A percentile compares a stretch with the other conserved stretches of the same genome.
Conservation (phyloP, 2,888 invertebrate species). For the Zhengitettix transpicula region DNA sequence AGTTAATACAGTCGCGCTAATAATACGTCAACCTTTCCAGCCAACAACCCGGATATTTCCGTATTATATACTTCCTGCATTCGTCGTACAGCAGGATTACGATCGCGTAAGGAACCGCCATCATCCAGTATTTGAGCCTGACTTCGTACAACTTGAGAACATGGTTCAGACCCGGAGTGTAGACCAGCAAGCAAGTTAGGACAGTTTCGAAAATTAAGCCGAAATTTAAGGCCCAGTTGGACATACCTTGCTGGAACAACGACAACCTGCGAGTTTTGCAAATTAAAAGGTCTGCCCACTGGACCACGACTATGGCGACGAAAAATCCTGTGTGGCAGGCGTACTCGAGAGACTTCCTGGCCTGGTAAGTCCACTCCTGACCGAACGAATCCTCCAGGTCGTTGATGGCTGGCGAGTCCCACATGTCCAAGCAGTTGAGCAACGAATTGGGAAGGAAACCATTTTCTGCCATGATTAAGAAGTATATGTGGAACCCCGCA, state of each 20-base stretch:
- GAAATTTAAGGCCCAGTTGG: conserved; percentile 5
- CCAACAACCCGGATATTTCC: conserved; percentile 3
- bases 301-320: conserved; percentile 3
- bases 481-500: conserved; percentile 8
- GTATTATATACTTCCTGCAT: conserved; percentile 2
- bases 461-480: conserved; percentile 7
- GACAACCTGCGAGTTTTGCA: conserved; percentile 9
- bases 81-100: conserved; percentile 8
- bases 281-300: conserved; percentile 6
- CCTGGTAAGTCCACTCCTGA: conserved; percentile 4
- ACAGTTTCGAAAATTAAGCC: conserved; percentile 1
- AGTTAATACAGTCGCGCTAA: not conserved
- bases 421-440: not conserved
- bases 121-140: not conserved
- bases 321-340: conserved; percentile 8
- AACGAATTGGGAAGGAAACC: conserved; percentile 2
- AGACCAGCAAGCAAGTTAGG: not conserved
- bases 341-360: conserved; percentile 3
- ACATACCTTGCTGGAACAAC: conserved; percentile 6
- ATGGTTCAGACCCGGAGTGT: conserved; percentile 3
- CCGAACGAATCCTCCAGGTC: conserved; percentile 37
- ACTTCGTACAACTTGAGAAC: conserved; percentile 1
- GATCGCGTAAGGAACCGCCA: conserved; percentile 1
- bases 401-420: conserved; percentile 38
- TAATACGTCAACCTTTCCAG: conserved; percentile 7